Evolutionary conservation across 1,140 invertebrate species (phyloP).

Genomic region (Mya arenaria): DNA sequence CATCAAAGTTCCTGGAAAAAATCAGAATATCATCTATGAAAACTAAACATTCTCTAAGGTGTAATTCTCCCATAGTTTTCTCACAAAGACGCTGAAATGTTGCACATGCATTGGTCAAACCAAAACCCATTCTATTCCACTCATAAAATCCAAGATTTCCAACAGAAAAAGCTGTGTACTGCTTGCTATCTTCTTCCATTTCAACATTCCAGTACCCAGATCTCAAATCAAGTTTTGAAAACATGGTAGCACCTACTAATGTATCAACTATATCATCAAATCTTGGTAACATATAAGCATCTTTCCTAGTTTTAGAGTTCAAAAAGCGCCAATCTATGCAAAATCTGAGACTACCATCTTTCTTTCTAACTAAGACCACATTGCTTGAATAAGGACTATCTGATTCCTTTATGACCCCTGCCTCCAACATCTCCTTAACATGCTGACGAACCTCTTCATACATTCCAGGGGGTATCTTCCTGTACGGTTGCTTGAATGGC

Average conservation of each 20-base stretch:
- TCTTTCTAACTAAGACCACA: constrained; percentile 17
- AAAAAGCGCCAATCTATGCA: constrained; percentile 21
- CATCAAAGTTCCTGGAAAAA: not conserved
- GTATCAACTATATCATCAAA: constrained; percentile 24
- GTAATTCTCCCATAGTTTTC: constrained; percentile 21
- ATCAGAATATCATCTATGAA: constrained; percentile 17
- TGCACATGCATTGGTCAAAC: not conserved
- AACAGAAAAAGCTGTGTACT: constrained; percentile 74
- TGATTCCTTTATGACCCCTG: constrained; percentile 3
- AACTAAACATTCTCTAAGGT: constrained; percentile 27
- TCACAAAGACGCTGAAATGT: constrained; percentile 24
- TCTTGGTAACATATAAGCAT: constrained; percentile 1
- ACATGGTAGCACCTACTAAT: not conserved
- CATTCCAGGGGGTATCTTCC: constrained; percentile 27
- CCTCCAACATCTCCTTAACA: constrained; percentile 16
- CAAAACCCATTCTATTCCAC: constrained; percentile 27
- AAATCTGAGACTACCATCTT: constrained; percentile 5
- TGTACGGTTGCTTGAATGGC: constrained; percentile 20
- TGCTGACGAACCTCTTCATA: constrained; percentile 40
- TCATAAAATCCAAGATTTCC: constrained; percentile 29
- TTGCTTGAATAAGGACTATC: constrained; percentile 13
- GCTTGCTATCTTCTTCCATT: constrained; percentile 1
- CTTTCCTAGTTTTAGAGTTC: not conserved
- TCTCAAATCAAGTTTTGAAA: constrained; percentile 7
- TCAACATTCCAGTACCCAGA: constrained; percentile 13